These are phyloP conservation scores for Apeltes quadracus DNA, from an alignment of 2,113 vertebrate genomes.

Conservation along the genomic window DNA sequence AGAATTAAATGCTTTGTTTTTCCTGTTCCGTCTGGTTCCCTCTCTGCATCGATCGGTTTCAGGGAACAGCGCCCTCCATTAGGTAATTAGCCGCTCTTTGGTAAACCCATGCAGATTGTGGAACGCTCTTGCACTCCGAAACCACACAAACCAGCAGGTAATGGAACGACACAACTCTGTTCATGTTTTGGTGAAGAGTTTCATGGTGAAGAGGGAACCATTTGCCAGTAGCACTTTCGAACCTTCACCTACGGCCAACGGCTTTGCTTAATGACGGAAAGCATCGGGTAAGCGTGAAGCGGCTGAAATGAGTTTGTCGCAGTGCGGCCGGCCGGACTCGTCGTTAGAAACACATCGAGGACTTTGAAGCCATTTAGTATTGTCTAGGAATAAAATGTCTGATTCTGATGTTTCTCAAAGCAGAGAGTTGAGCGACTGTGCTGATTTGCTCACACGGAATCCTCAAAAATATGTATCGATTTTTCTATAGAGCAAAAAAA, in stretches of 20 bases:
- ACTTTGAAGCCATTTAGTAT: neutral
- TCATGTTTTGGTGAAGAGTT: slow-evolving; percentile 1
- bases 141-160: neutral
- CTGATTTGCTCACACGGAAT: neutral
- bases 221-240: slow-evolving; percentile 20
- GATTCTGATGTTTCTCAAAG: neutral
- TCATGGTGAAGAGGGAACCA: slow-evolving; percentile 26
- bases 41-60: slow-evolving; percentile 46
- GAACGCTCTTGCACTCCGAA: slow-evolving; percentile 16
- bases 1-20: slow-evolving; percentile 68
- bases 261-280: neutral
- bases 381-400: neutral
- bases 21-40: slow-evolving; percentile 47
- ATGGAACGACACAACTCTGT: neutral
- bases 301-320: neutral
- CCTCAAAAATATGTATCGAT: neutral
- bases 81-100: slow-evolving; percentile 44
- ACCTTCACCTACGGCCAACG: neutral
- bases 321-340: slow-evolving; percentile 4
- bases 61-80: slow-evolving; percentile 43
- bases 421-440: neutral
- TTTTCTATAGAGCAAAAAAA: neutral
- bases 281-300: neutral
- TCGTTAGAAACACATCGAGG: neutral
- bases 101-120: slow-evolving; percentile 31